Percentiles rank a stretch among this genome's conserved stretches.
These are phyloP conservation scores for Drosophila oshimai DNA, from an alignment of 1,140 invertebrate species.

Conservation along the genomic window DNA sequence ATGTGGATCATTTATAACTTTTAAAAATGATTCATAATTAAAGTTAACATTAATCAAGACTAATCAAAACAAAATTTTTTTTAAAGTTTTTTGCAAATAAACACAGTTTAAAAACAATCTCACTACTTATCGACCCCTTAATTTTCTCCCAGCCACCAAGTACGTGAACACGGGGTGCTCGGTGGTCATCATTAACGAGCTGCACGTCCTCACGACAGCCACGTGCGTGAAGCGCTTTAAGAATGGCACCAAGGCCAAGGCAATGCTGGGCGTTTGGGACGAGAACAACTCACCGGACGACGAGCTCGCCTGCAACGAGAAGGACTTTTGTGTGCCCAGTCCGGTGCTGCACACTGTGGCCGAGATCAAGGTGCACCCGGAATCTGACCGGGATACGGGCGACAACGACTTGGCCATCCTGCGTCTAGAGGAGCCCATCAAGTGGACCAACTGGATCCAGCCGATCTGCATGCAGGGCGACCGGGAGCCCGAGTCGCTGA, in stretches of 20 bases:
- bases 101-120: background rate
- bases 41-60: too few species aligned
- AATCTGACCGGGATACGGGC: slow-evolving; percentile 43
- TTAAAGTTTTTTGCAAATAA: too few species aligned
- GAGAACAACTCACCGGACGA: slow-evolving; percentile 6
- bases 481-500: slow-evolving; percentile 33
- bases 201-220: slow-evolving; percentile 48
- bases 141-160: background rate
- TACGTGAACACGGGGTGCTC: slow-evolving; percentile 16
- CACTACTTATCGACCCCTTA: background rate
- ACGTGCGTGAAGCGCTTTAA: slow-evolving; percentile 34
- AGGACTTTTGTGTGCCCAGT: slow-evolving; percentile 56
- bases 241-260: slow-evolving; percentile 3
- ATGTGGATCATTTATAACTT: too few species aligned
- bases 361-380: slow-evolving; percentile 44
- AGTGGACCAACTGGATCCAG: slow-evolving; percentile 29
- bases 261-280: slow-evolving; percentile 45
- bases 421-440: slow-evolving; percentile 19
- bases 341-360: slow-evolving; percentile 20
- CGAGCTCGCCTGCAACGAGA: slow-evolving; percentile 35
- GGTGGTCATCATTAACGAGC: slow-evolving; percentile 41
- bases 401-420: slow-evolving; percentile 54
- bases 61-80: too few species aligned
- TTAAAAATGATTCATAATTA: too few species aligned
- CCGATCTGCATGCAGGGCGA: slow-evolving; percentile 44